phyloP scores from a whole-genome alignment of 2,113 vertebrate species.

The Laterallus jamaicensis region DNA sequence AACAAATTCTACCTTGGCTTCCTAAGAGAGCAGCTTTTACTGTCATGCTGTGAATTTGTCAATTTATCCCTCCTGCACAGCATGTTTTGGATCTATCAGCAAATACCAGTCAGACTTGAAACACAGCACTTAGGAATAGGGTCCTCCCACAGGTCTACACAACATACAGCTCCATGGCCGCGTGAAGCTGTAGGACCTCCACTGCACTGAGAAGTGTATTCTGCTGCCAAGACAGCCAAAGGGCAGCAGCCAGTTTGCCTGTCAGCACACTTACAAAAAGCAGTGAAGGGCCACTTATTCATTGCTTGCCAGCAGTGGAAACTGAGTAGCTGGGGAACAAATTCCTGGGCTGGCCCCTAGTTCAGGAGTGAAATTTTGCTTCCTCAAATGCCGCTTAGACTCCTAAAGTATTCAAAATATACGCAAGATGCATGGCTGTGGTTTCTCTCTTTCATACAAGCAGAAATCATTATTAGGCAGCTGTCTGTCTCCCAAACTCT shows the following conservation, averaged over 20 bases:
- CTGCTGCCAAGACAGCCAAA: not conserved
- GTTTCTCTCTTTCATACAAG: not conserved
- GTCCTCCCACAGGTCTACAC: not conserved
- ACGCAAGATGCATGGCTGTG: not conserved
- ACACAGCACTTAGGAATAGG: not conserved
- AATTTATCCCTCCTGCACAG: not conserved
- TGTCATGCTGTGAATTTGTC: not conserved
- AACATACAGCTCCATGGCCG: not conserved
- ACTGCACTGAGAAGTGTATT: not conserved
- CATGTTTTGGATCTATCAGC: not conserved
- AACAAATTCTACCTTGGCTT: not conserved
- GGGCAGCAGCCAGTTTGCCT: not conserved
- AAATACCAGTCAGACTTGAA: not conserved
- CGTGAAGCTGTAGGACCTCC: not conserved
- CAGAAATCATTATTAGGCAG: not conserved
- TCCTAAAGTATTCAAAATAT: not conserved
- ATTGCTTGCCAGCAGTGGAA: not conserved
- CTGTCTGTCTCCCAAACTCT: not conserved
- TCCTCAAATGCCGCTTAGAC: not conserved
- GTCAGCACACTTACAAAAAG: not conserved
- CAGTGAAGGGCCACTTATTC: not conserved
- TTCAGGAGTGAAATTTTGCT: not conserved
- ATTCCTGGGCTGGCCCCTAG: not conserved
- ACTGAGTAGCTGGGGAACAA: not conserved
- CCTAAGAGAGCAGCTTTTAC: not conserved